These are phyloP conservation scores for Auanema freiburgensis DNA, from an alignment of 2,888 invertebrate species.

Conservation along the genomic window DNA sequence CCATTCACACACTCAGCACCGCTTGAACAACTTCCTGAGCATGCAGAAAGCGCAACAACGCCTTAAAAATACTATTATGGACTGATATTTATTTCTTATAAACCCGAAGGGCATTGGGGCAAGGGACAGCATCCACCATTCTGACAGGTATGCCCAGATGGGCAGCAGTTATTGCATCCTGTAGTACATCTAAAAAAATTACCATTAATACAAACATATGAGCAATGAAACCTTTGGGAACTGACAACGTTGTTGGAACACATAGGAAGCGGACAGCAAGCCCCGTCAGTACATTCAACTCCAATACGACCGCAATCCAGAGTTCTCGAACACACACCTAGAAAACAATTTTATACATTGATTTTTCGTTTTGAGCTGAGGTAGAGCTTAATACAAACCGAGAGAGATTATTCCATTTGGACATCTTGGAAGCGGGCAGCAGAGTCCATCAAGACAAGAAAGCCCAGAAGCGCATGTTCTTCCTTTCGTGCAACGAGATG, in stretches of 20 bases:
- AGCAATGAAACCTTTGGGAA: constrained; percentile 21
- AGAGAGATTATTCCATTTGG: constrained; percentile 47
- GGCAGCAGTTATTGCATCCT: constrained; percentile 42
- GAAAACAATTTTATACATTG: not conserved
- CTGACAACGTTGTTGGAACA: constrained; percentile 43
- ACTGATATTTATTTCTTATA: not conserved
- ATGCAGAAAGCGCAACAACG: constrained; percentile 32
- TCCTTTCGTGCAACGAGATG: constrained; percentile 30
- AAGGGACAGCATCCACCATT: constrained; percentile 56
- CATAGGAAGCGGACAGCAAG: constrained; percentile 52
- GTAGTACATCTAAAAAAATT: constrained; percentile 25
- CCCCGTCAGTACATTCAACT: constrained; percentile 53
- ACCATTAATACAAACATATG: not conserved
- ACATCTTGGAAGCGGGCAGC: constrained; percentile 58
- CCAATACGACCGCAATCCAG: constrained; percentile 51
- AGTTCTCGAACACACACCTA: constrained; percentile 44
- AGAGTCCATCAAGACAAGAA: constrained; percentile 53
- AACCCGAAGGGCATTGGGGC: constrained; percentile 47
- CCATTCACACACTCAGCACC: constrained; percentile 53
- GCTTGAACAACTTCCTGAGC: constrained; percentile 36
- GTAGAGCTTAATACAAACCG: constrained; percentile 9
- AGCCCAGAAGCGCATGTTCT: constrained; percentile 37
- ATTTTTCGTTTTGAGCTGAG: not conserved
- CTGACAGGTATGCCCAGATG: constrained; percentile 36
- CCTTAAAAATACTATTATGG: constrained; percentile 13